Evolutionary conservation across 2,113 vertebrate species (phyloP), one percentile per base, ranked within the genome.

Genomic region (Mungos mungo): DNA sequence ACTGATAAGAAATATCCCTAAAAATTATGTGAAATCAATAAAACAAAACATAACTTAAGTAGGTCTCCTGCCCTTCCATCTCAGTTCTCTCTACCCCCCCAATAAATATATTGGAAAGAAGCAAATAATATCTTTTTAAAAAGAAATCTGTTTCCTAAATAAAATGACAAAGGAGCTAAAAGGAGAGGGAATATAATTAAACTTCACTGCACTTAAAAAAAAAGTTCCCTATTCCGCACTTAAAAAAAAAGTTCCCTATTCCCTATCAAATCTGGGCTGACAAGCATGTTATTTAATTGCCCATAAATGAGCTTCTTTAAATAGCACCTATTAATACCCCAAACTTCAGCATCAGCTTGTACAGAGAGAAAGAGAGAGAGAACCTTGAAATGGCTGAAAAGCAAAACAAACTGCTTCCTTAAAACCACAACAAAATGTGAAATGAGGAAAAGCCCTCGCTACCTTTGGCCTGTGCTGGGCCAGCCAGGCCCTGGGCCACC

Each of bases 361-460:
- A 33, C 83, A 98, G 31, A 74, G 35, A 90, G 25, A 88, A 18
- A 54, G 76, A 88, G 31, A 91, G 91, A n/a, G 19, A 90, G 27
- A 97, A 96, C 66, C 93, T 52, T 94, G 83, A 97, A 83, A 98
- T 88, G 92, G 76, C 97, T 98, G 93, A 96, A 98, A 96, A 97
- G 45, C 35, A 83, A 98, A 98, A 98, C 82, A 0, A 96, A 92
- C 50, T 83, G 94, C 72, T 95, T 47, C 76, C 90, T 96, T 63
- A 87, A 80, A 95, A 96, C 3, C 35, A 52, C 92, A 71, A 87
- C 83, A 97, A 97, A 97, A 97, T 79, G 45, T 89, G 74, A 1
- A 9, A 92, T n/a, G 52, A 97, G 33, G 47, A 54, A 94, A 12
- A 81, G 25, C 47, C 38, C 31, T 65, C 25, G 0, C 25, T 41